phyloP scores from a whole-genome alignment of 2,797 vertebrate genomes.

The Eptatretus atami region DNA sequence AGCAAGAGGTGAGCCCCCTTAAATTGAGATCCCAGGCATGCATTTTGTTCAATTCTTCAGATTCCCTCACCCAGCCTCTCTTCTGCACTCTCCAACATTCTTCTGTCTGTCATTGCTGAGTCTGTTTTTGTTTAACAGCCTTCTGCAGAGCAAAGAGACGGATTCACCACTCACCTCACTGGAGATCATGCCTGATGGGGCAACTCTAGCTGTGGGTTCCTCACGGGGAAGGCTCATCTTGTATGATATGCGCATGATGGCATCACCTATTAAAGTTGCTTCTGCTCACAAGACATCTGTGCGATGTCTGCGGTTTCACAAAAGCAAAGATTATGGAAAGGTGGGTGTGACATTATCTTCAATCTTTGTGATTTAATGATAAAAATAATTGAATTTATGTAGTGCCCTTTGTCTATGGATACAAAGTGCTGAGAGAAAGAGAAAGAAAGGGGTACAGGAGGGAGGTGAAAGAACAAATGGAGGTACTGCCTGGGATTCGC shows the following conservation, averaged over 20 bases:
- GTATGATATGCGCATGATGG: conserved; percentile 76
- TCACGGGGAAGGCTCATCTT: conserved; percentile 63
- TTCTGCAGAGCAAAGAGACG: conserved; percentile 38
- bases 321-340: conserved; percentile 17
- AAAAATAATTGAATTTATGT: no score
- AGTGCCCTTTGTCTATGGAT: no score
- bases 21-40: neutral
- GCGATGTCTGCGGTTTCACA: conserved; percentile 54
- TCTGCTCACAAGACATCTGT: conserved; percentile 63
- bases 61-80: no score
- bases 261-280: conserved; percentile 32
- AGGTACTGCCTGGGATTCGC: no score
- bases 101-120: neutral
- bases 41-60: no score
- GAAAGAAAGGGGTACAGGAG: no score
- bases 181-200: conserved; percentile 65
- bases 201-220: conserved; percentile 49
- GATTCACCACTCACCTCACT: conserved; percentile 58
- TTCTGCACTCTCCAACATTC: conserved; percentile 7
- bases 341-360: conserved; percentile 11
- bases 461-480: no score
- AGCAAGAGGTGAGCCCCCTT: conserved; percentile 48
- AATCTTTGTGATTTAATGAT: no score
- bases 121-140: conserved; percentile 15
- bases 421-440: no score